Conservation (phyloP, 2,888 invertebrate species). For the Drosophila trichaetosa region DNA sequence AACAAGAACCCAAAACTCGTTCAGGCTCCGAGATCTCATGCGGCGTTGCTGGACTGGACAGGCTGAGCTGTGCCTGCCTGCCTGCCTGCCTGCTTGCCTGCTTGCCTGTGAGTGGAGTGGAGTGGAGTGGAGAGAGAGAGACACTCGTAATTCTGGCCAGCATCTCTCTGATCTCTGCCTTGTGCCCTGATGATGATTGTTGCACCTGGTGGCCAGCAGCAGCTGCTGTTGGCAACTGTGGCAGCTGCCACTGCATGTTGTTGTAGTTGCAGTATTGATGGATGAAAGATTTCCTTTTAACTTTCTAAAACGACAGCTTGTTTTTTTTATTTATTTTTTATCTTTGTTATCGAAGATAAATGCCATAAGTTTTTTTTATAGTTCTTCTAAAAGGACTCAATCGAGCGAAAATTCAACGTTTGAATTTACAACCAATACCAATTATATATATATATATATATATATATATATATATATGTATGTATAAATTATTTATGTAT, state of each 20-base stretch:
- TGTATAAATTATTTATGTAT: background rate
- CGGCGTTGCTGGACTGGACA: constrained; percentile 44
- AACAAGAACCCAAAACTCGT: constrained; percentile 61
- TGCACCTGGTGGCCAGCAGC: constrained; percentile 72
- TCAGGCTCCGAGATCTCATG: constrained; percentile 54
- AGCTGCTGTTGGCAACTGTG: constrained; percentile 44
- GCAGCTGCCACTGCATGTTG: constrained; percentile 46
- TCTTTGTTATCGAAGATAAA: background rate
- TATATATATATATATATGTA: background rate
- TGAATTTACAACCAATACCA: background rate
- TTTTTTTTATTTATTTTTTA: background rate
- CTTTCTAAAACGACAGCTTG: constrained; percentile 52
- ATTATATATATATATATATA: background rate
- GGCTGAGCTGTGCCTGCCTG: constrained; percentile 24
- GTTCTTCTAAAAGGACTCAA: background rate
- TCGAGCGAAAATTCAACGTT: background rate
- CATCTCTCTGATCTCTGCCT: constrained; percentile 30
- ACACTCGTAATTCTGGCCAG: constrained; percentile 46
- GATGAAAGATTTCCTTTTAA: constrained; percentile 64
- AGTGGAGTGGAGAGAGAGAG: constrained; percentile 1
- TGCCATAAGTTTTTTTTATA: background rate
- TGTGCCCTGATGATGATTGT: constrained; percentile 56
- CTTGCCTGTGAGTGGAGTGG: background rate
- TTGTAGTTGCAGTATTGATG: constrained; percentile 38
- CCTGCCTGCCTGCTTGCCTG: background rate